Percentiles rank a stretch among this genome's conserved stretches.
phyloP scores from a whole-genome alignment of 2,797 vertebrate species.

The Smutsia gigantea region DNA sequence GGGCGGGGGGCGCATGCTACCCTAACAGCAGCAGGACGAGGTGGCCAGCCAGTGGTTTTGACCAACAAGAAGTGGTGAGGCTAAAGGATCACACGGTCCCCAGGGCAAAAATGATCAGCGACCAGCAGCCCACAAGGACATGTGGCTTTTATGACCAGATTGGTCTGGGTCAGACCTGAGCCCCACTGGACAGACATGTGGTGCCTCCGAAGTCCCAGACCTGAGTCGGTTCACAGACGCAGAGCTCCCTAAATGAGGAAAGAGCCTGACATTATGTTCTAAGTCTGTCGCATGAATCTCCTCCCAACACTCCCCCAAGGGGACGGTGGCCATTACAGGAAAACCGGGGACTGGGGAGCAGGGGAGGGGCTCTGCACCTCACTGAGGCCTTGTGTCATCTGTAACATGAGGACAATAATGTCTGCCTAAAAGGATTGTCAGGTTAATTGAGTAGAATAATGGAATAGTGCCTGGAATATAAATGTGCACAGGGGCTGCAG shows the following conservation, averaged over 20 bases:
- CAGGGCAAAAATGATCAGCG: background rate
- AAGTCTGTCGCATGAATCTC: background rate
- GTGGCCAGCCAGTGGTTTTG: background rate
- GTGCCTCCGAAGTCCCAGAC: background rate
- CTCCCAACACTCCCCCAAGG: background rate
- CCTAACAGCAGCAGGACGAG: background rate
- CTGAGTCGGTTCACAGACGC: background rate
- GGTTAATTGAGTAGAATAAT: background rate
- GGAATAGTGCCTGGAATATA: background rate
- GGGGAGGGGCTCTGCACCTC: background rate
- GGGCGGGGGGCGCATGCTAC: rapidly evolving
- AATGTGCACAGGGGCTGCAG: background rate
- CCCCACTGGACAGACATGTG: background rate
- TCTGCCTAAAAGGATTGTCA: background rate
- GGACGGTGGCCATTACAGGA: background rate
- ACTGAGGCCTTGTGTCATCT: background rate
- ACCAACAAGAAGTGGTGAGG: too few relatives aligned
- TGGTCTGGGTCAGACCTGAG: background rate
- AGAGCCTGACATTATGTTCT: background rate
- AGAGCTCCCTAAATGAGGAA: background rate
- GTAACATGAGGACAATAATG: background rate
- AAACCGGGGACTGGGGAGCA: rapidly evolving
- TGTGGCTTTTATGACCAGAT: background rate
- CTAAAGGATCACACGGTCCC: background rate
- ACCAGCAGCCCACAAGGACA: background rate